Evolutionary conservation across 2,888 invertebrate genomes (phyloP).

Genomic region (Abrostola triplasia): DNA sequence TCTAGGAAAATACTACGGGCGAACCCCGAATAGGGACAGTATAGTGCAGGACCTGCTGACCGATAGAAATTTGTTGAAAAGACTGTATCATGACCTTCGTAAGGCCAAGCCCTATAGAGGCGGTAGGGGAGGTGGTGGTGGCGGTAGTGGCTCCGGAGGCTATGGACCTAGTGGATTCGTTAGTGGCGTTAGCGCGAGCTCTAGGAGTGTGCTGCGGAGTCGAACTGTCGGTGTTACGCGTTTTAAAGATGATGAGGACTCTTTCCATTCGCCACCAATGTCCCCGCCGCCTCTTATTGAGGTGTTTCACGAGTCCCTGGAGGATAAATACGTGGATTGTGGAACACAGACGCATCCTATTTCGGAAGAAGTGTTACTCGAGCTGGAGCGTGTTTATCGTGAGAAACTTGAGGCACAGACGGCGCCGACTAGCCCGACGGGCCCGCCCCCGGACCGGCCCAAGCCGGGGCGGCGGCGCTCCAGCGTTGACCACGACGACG

Average conservation of each 20-base stretch:
- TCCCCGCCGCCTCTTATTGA: slow-evolving; percentile 92
- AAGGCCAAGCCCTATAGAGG: slow-evolving; percentile 89
- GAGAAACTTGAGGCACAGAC: slow-evolving; percentile 81
- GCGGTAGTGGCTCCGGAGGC: slow-evolving; percentile 83
- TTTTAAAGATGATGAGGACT: slow-evolving; percentile 70
- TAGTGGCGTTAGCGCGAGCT: slow-evolving; percentile 85
- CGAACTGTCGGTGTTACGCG: slow-evolving; percentile 67
- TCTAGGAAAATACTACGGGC: slow-evolving; percentile 90
- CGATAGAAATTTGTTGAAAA: slow-evolving; percentile 92
- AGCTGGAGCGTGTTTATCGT: slow-evolving; percentile 82
- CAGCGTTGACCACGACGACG: slow-evolving; percentile 94
- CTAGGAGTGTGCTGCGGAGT: slow-evolving; percentile 68
- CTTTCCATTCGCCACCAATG: slow-evolving; percentile 77
- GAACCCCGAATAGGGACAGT: slow-evolving; percentile 90
- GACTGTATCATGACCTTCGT: slow-evolving; percentile 91
- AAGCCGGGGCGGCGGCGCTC: slow-evolving; percentile 89
- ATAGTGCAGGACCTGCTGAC: slow-evolving; percentile 92
- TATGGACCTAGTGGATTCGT: slow-evolving; percentile 68
- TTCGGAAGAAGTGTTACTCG: slow-evolving; percentile 86
- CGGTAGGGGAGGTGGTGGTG: slow-evolving; percentile 72
- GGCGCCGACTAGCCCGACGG: slow-evolving; percentile 79
- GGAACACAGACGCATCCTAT: slow-evolving; percentile 90
- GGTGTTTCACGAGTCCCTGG: slow-evolving; percentile 89
- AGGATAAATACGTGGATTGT: slow-evolving; percentile 85
- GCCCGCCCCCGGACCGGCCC: slow-evolving; percentile 74